These are phyloP conservation scores for Burhinus oedicnemus DNA, from an alignment of 2,113 vertebrate species.

Conservation along the genomic window DNA sequence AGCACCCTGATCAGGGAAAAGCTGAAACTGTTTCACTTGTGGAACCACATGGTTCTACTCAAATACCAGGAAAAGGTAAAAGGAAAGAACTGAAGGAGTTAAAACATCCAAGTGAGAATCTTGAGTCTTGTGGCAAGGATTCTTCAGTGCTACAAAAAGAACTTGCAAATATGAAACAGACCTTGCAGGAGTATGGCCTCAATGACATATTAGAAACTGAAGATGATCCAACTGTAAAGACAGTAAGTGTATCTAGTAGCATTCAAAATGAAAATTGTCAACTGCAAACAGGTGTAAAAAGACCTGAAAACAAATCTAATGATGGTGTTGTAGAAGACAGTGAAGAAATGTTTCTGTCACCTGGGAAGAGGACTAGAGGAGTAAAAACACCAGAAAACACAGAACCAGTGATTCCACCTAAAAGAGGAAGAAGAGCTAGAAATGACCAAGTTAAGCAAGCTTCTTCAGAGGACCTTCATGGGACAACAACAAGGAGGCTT, in stretches of 20 bases:
- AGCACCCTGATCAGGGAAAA: not conserved
- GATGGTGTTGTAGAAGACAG: not conserved
- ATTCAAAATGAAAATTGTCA: not conserved
- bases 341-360: not conserved
- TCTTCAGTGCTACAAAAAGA: not conserved
- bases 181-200: not conserved
- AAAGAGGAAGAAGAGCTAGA: conserved; percentile 11
- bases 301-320: not conserved
- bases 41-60: not conserved
- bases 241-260: not conserved
- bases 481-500: not conserved
- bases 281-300: not conserved
- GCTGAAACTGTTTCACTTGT: not conserved
- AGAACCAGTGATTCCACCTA: not conserved
- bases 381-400: not conserved
- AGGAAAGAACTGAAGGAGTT: not conserved
- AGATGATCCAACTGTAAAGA: not conserved
- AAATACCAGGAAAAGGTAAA: conserved; percentile 12
- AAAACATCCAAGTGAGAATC: not conserved
- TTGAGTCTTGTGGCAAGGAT: not conserved
- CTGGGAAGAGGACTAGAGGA: not conserved
- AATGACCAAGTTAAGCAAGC: not conserved
- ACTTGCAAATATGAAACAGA: not conserved
- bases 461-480: not conserved
- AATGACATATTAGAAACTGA: accelerated